These are phyloP conservation scores for Melinaea menophilus DNA, from an alignment of 2,888 invertebrate species.

Conservation along the genomic window DNA sequence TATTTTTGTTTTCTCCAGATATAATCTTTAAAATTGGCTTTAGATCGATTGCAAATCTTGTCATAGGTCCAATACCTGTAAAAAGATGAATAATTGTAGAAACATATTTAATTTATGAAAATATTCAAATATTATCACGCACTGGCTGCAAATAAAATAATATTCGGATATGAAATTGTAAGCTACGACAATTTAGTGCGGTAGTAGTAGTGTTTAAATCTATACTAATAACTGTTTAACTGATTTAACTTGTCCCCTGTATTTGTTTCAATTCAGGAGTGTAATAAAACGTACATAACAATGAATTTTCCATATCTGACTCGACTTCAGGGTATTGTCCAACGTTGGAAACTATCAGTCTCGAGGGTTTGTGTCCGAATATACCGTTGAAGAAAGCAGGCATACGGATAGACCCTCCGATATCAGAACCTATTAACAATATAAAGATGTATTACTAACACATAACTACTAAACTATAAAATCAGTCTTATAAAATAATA, in stretches of 20 bases:
- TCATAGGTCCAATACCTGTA: slow-evolving; percentile 89
- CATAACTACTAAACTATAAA: background rate
- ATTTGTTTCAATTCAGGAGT: too few relatives aligned
- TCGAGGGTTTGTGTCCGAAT: slow-evolving; percentile 94
- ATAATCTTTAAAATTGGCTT: slow-evolving; percentile 86
- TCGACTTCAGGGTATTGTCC: slow-evolving; percentile 88
- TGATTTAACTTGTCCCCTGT: too few relatives aligned
- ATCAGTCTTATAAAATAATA: background rate
- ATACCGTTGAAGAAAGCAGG: slow-evolving; percentile 96
- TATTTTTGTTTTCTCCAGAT: slow-evolving; percentile 78
- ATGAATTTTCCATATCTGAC: slow-evolving; percentile 70
- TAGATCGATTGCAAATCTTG: slow-evolving; percentile 90
- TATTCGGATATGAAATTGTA: too few relatives aligned
- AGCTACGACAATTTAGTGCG: too few relatives aligned
- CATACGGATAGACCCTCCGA: slow-evolving; percentile 97
- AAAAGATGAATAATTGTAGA: background rate
- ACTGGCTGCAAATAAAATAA: too few relatives aligned
- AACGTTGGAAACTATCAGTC: slow-evolving; percentile 84
- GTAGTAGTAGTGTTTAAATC: too few relatives aligned
- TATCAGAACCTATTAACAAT: slow-evolving; percentile 82
- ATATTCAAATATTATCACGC: too few relatives aligned
- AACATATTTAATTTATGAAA: too few relatives aligned
- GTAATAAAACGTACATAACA: slow-evolving; percentile 59
- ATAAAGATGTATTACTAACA: background rate
- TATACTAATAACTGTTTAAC: too few relatives aligned